phyloP scores from a whole-genome alignment of 2,113 vertebrate species.

The Xenopus laevis region DNA sequence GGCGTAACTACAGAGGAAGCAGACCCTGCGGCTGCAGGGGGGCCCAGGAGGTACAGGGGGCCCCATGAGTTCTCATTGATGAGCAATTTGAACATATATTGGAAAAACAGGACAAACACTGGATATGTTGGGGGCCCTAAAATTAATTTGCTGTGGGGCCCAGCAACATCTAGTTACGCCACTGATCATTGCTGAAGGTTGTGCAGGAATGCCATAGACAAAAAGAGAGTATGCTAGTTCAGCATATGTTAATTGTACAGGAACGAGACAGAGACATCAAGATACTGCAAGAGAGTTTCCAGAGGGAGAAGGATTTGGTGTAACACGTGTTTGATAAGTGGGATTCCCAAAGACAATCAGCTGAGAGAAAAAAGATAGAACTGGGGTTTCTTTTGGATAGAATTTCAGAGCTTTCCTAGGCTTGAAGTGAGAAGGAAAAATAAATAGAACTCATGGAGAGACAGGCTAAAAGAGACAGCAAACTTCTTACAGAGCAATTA shows the following conservation, averaged over 20 bases:
- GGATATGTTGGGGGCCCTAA: too few species aligned
- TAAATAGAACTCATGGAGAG: background rate
- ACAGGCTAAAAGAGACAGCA: background rate
- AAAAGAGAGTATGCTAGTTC: background rate
- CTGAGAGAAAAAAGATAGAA: background rate
- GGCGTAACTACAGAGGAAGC: too few species aligned
- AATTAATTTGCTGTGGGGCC: too few species aligned
- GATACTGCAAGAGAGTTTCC: conserved; percentile 6
- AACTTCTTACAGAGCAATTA: background rate
- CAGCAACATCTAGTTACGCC: too few species aligned
- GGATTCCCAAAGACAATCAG: background rate
- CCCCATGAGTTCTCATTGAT: too few species aligned
- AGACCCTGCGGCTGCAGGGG: too few species aligned
- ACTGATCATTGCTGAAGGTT: background rate
- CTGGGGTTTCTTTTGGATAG: background rate
- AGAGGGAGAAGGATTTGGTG: background rate
- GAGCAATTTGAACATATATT: too few species aligned
- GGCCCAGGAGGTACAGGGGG: too few species aligned
- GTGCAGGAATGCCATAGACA: background rate
- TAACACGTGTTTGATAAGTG: background rate
- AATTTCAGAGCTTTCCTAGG: conserved; percentile 10
- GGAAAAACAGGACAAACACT: too few species aligned
- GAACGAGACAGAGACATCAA: background rate
- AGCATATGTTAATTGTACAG: background rate
- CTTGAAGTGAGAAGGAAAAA: conserved; percentile 5